These are phyloP conservation scores for Bombus superbus DNA, from an alignment of 1,140 invertebrate species.

Conservation along the genomic window DNA sequence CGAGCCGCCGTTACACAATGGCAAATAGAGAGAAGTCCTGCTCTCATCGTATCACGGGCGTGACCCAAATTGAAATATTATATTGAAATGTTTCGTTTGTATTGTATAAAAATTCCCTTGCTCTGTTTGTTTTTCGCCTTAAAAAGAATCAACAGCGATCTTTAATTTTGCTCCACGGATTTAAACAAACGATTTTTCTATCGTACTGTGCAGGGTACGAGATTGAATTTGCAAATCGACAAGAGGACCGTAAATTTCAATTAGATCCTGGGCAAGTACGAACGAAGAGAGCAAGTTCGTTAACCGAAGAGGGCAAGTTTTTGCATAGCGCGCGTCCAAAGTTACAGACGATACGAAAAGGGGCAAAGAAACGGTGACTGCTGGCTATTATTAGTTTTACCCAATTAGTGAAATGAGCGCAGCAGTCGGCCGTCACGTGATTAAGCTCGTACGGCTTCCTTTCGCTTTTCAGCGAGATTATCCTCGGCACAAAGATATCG, in stretches of 20 bases:
- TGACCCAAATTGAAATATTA: not conserved
- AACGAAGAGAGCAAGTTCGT: not conserved
- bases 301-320: not conserved
- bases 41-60: not conserved
- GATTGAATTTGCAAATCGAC: not conserved
- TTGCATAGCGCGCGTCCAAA: not conserved
- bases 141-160: not conserved
- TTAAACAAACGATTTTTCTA: not conserved
- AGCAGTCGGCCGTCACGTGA: conserved; percentile 29
- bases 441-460: conserved; percentile 53
- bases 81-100: not conserved
- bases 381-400: conserved; percentile 60
- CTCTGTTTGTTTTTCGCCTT: not conserved
- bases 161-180: not conserved
- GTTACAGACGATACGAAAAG: conserved; percentile 18
- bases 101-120: not conserved
- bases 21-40: not conserved
- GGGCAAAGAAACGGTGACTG: conserved; percentile 2
- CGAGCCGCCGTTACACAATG: not conserved
- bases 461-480: conserved; percentile 61
- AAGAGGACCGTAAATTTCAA: not conserved
- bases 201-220: not conserved
- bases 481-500: conserved; percentile 34
- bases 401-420: conserved; percentile 58
- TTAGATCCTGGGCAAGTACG: not conserved